A percentile compares a stretch with the other conserved stretches of the same genome.
Conservation (phyloP, 2,797 vertebrate genomes). For the Pachyuromys duprasi region DNA sequence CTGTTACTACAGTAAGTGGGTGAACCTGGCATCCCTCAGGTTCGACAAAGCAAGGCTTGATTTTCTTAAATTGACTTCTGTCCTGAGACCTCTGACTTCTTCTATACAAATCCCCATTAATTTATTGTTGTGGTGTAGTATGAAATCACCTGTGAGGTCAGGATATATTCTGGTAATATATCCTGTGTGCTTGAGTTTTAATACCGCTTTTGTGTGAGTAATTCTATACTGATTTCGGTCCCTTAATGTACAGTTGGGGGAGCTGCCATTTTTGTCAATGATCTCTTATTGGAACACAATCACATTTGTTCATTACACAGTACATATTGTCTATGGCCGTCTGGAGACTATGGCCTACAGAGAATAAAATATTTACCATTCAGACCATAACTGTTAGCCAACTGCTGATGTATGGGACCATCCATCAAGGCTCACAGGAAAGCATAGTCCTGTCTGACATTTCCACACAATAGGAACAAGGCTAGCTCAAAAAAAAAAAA, state of each 20-base stretch:
- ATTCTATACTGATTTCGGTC: neutral
- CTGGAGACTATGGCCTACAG: neutral
- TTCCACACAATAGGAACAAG: neutral
- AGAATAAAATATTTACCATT: conserved; percentile 54
- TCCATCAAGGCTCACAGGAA: conserved; percentile 3
- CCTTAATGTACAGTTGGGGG: neutral
- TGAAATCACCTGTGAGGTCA: neutral
- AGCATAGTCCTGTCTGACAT: neutral
- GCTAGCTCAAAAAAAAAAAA: neutral
- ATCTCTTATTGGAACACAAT: neutral
- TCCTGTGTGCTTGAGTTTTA: neutral
- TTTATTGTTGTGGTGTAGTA: neutral
- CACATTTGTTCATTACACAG: neutral
- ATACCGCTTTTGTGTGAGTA: neutral
- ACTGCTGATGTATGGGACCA: neutral
- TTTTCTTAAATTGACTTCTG: conserved; percentile 37
- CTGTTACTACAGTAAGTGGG: neutral
- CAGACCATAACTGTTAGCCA: neutral
- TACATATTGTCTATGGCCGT: neutral
- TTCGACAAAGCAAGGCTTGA: neutral
- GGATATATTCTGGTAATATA: neutral
- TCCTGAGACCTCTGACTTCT: conserved; percentile 49
- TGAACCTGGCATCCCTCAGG: neutral
- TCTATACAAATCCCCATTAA: conserved; percentile 23
- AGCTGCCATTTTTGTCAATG: conserved; percentile 27